These are phyloP conservation scores for Microplitis mediator DNA, from an alignment of 1,140 invertebrate species.

Conservation along the genomic window DNA sequence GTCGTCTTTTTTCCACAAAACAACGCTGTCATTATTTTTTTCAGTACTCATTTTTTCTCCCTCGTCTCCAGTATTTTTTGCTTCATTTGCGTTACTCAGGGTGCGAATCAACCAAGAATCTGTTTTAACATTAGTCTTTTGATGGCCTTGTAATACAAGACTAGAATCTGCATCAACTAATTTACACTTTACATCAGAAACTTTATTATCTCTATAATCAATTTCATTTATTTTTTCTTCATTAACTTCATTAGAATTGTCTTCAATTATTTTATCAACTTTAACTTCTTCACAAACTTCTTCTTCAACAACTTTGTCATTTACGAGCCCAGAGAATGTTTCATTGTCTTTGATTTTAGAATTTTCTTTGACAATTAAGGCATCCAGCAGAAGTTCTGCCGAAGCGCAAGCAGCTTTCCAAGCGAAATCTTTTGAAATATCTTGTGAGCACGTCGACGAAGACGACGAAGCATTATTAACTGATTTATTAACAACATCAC, in stretches of 20 bases:
- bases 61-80: conserved; percentile 25
- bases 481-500: conserved; percentile 1
- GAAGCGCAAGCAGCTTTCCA: conserved; percentile 58
- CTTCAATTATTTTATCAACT: conserved; percentile 3
- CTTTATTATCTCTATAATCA: conserved; percentile 24
- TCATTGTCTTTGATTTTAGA: neutral
- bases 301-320: neutral
- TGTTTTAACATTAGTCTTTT: conserved; percentile 51
- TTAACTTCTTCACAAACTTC: neutral
- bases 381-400: conserved; percentile 52
- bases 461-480: conserved; percentile 29
- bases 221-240: conserved; percentile 7
- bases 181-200: neutral
- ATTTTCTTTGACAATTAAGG: conserved; percentile 43
- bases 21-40: neutral
- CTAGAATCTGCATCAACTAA: conserved; percentile 3
- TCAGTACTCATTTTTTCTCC: neutral
- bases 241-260: conserved; percentile 15
- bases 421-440: conserved; percentile 42
- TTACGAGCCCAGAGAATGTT: neutral
- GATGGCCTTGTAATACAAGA: conserved; percentile 20
- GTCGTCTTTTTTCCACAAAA: conserved; percentile 16
- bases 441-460: conserved; percentile 18
- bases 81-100: conserved; percentile 44
- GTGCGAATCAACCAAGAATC: conserved; percentile 56